Base-by-base conservation (phyloP, 1,140 invertebrate genomes). In the Centruroides sculpturatus region DNA sequence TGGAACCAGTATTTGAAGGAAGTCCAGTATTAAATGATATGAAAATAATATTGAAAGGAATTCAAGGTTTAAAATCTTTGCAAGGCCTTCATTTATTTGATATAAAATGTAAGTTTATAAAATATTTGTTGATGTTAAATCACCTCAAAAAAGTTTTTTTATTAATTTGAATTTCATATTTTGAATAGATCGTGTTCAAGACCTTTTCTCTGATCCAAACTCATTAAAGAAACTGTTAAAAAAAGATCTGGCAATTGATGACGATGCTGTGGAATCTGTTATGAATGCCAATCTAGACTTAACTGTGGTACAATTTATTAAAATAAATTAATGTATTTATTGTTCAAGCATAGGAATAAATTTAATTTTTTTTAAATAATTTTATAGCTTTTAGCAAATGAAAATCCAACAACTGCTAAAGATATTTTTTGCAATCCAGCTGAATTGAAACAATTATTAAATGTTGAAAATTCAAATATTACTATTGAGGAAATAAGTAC, bases 231-330 rank as follows among this genome's bases (percentile, higher is more conserved):
- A 63, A 12, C 48, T 60, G 12, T 35, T 65, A 41, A 50, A 47
- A 47, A 49, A 48, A 3, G 48, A 65, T 47, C 34, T 67, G 3
- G 41, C 50, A 12, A 10, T 67, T 6, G 57, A 65, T 7, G 3
- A 35, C 41, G 1, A 48, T 10, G 13, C 34, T 4, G 5, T 57
- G 5, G 9, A 47, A 11, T 11, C 23, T 36, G 41, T 67, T 13
- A 13, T 62, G 23, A 47, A 63, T 23, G 52, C 61, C 1, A 47
- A 59, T 41, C 47, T 67, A 9, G 63, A 63, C 55, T 47, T 67
- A 10, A 67, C 57, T 46, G 10, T 46, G 10, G 50, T 51, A 51
- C 4, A 11, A 41, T 41, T 41, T 41, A 41, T 41, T 23, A 8
- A 3, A 41, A 41, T 41, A 41, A 41, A 41, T 41, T 1, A 2